These are phyloP conservation scores for Dryomyza anilis DNA, from an alignment of 2,888 invertebrate species.

Conservation along the genomic window DNA sequence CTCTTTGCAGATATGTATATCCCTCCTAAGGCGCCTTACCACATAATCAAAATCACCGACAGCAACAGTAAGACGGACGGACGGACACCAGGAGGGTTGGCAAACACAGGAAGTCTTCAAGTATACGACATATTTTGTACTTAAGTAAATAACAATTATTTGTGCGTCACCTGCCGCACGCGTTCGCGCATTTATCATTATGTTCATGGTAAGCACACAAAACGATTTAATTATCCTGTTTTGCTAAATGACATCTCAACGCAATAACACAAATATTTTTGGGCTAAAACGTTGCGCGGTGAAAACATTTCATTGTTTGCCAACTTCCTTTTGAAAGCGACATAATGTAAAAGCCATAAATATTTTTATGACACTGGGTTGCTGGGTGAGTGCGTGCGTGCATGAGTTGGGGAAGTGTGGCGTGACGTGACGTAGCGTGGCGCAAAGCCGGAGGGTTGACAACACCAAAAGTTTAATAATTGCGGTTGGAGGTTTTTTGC, in stretches of 20 bases:
- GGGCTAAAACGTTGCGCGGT: not conserved
- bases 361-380: not conserved
- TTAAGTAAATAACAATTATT: constrained; percentile 20
- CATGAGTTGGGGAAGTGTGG: not conserved
- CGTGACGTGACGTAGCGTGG: not conserved
- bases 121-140: constrained; percentile 7
- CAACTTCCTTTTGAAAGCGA: not conserved
- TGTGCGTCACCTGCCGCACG: not conserved
- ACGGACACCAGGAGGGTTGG: not conserved
- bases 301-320: not conserved
- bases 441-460: not conserved
- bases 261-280: constrained; percentile 6
- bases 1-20: not conserved
- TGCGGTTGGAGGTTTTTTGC: too few species aligned
- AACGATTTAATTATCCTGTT: constrained; percentile 24
- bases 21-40: too few species aligned
- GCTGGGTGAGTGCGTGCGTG: not conserved
- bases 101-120: not conserved
- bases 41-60: not conserved
- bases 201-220: not conserved
- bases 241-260: constrained; percentile 20
- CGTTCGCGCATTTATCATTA: constrained; percentile 18
- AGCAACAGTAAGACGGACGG: not conserved
- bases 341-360: constrained; percentile 1
- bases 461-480: too few species aligned